Evolutionary conservation across 1,140 invertebrate genomes (phyloP).

Genomic region (Patella vulgata): DNA sequence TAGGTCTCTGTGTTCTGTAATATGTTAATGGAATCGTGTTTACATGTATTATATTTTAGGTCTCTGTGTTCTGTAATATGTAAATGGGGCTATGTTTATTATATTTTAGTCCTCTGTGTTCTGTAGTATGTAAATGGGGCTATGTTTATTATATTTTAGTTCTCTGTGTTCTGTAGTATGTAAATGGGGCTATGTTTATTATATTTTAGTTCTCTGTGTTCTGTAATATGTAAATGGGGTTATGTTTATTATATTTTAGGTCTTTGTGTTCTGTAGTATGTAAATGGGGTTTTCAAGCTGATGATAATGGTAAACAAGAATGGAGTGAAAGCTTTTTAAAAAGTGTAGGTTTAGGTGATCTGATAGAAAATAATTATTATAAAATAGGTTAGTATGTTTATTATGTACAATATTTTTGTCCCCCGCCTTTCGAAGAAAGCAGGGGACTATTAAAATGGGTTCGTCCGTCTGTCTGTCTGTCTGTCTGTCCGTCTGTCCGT

Average conservation of each 20-base stretch:
- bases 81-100: neutral
- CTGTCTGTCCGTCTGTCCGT: too few species aligned
- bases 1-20: constrained; percentile 89
- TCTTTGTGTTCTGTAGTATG: constrained; percentile 92
- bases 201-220: constrained; percentile 11
- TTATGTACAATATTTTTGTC: too few species aligned
- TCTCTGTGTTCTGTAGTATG: constrained; percentile 20
- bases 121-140: constrained; percentile 11
- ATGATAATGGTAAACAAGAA: constrained; percentile 68
- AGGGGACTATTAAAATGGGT: too few species aligned
- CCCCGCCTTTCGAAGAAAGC: too few species aligned
- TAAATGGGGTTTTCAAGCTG: constrained; percentile 89
- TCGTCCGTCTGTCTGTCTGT: too few species aligned
- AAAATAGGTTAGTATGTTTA: constrained; percentile 76
- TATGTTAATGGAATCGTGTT: constrained; percentile 90
- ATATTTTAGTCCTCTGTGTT: constrained; percentile 11
- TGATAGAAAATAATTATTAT: constrained; percentile 75
- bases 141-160: neutral
- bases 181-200: neutral
- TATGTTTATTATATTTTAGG: constrained; percentile 64
- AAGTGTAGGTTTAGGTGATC: constrained; percentile 80
- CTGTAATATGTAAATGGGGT: constrained; percentile 11
- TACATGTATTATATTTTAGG: neutral
- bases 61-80: constrained; percentile 20
- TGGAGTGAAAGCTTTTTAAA: constrained; percentile 84